These are phyloP conservation scores for Falcunculus frontatus DNA, from an alignment of 2,113 vertebrate genomes.

Conservation along the genomic window DNA sequence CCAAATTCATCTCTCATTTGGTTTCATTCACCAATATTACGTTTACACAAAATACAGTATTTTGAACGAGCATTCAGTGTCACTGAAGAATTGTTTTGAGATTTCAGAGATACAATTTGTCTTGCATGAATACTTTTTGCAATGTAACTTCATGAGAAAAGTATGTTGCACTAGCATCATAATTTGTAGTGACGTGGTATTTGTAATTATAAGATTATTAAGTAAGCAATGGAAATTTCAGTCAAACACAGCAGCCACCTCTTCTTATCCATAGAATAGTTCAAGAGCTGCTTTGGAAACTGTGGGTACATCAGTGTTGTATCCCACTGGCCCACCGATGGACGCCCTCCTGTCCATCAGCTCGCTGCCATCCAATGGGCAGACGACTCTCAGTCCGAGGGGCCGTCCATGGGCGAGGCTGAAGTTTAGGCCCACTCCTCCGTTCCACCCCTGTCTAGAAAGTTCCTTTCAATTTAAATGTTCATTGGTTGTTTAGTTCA, in stretches of 20 bases:
- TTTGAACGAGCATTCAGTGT: not conserved
- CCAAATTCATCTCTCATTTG: not conserved
- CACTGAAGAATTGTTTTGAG: not conserved
- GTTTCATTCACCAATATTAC: not conserved
- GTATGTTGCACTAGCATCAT: no score
- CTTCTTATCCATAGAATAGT: not conserved
- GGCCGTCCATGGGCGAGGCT: no score
- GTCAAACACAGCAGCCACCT: not conserved
- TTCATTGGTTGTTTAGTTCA: no score
- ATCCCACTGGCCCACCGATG: no score
- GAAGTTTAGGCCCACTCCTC: no score
- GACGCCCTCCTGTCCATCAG: no score
- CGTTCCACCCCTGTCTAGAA: no score
- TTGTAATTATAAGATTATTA: not conserved
- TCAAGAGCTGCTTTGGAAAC: not conserved
- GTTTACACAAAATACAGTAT: not conserved
- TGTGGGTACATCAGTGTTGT: not conserved
- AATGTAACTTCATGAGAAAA: not conserved
- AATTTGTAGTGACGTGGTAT: rapidly evolving
- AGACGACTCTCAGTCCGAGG: no score
- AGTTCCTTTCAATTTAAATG: no score
- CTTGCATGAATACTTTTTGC: not conserved
- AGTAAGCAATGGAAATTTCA: not conserved
- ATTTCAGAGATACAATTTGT: not conserved
- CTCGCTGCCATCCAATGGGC: no score